Evolutionary conservation across 1,140 invertebrate species (phyloP).

Genomic region (Homarus americanus): DNA sequence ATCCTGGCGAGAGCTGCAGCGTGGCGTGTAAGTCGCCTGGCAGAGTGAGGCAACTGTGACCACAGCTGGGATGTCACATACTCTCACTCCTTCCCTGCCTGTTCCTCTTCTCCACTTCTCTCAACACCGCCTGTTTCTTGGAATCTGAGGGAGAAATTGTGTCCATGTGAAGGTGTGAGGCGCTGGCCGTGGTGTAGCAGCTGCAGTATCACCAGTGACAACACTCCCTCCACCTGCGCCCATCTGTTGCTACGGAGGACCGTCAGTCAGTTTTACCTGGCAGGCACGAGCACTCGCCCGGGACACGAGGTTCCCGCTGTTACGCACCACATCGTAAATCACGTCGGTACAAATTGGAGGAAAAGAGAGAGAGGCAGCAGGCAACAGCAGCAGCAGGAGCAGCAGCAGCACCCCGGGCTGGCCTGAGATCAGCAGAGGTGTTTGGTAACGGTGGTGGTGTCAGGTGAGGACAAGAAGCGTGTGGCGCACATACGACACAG

Average conservation of each 20-base stretch:
- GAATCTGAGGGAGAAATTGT: background rate
- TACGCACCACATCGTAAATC: background rate
- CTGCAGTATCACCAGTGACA: background rate
- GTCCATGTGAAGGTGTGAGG: background rate
- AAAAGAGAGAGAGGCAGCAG: too few species aligned
- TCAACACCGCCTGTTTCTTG: background rate
- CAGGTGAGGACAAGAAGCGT: background rate
- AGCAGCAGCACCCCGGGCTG: background rate
- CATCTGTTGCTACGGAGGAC: slow-evolving; percentile 51
- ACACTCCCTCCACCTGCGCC: background rate
- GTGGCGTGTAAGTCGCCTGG: slow-evolving; percentile 32
- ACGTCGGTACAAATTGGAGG: too few species aligned
- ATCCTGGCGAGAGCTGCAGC: slow-evolving; percentile 30
- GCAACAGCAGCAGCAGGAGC: background rate
- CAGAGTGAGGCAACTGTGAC: slow-evolving; percentile 41
- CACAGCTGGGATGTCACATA: slow-evolving; percentile 40
- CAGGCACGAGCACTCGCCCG: background rate
- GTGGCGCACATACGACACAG: background rate
- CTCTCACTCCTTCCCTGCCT: slow-evolving; percentile 23
- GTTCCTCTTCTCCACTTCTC: background rate
- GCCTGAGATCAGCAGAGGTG: background rate
- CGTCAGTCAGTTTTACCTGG: slow-evolving; percentile 34
- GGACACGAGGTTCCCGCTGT: background rate
- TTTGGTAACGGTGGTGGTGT: background rate
- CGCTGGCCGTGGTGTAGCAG: background rate